Evolutionary conservation across 1,140 invertebrate species (phyloP).

Genomic region (Pseudomyrmex pallidus): DNA sequence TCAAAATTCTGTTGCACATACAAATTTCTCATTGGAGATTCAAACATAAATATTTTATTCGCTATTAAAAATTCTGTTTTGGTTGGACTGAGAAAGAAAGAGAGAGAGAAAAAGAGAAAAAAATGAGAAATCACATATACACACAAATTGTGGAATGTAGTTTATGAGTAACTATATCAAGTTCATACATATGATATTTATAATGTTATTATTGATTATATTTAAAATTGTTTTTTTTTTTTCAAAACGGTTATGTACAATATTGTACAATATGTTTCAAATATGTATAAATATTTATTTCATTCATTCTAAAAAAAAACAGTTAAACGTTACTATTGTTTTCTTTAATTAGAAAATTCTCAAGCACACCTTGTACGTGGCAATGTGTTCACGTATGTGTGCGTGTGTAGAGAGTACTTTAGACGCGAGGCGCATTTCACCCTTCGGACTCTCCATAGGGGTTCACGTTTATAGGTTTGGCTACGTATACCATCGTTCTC

Average conservation of each 20-base stretch:
- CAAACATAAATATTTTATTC: not conserved
- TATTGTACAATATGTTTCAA: too few relatives aligned
- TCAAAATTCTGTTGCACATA: not conserved
- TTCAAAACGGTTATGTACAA: too few relatives aligned
- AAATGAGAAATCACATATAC: too few relatives aligned
- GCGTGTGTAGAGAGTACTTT: conserved; percentile 37
- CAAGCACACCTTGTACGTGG: conserved; percentile 34
- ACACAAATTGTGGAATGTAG: too few relatives aligned
- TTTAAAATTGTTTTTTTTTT: too few relatives aligned
- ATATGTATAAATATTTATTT: too few relatives aligned
- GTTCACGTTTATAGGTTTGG: conserved; percentile 72
- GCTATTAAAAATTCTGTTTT: not conserved
- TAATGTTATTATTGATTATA: too few relatives aligned
- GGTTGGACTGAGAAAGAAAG: not conserved
- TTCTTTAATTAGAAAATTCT: conserved; percentile 37
- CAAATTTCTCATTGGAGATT: not conserved
- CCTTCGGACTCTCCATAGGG: conserved; percentile 55
- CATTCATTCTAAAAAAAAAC: not conserved
- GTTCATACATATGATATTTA: too few relatives aligned
- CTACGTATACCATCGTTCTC: conserved; percentile 36
- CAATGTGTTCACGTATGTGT: not conserved
- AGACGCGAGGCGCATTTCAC: conserved; percentile 42
- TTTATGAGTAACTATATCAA: too few relatives aligned
- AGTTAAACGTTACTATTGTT: conserved; percentile 3
- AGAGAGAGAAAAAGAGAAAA: too few relatives aligned